Evolutionary conservation across 1,140 invertebrate species (phyloP).

Genomic region (Zaprionus inermis): DNA sequence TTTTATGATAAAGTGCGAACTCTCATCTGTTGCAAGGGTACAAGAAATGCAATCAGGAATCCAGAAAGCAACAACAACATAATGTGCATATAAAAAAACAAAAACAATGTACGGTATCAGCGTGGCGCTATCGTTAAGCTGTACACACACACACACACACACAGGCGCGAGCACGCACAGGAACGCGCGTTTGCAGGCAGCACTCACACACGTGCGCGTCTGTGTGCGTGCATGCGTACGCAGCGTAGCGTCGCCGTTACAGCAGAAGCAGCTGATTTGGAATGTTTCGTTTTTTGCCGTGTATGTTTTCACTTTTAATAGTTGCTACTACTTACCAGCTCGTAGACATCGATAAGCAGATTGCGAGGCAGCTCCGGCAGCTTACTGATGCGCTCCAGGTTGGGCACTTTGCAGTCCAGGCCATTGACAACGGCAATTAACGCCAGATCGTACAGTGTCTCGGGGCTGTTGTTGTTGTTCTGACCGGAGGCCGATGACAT

Average conservation of each 20-base stretch:
- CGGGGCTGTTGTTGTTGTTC: slow-evolving; percentile 53
- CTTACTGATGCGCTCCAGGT: slow-evolving; percentile 66
- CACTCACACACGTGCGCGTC: slow-evolving; percentile 7
- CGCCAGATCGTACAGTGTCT: slow-evolving; percentile 62
- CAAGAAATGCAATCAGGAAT: background rate
- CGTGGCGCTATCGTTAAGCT: slow-evolving; percentile 10
- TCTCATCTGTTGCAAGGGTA: background rate
- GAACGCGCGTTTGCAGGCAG: background rate
- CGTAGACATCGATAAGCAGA: slow-evolving; percentile 78
- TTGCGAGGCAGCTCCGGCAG: slow-evolving; percentile 71
- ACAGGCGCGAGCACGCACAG: slow-evolving; percentile 7
- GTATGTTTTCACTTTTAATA: slow-evolving; percentile 22
- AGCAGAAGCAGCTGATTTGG: slow-evolving; percentile 14
- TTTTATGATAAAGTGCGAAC: background rate
- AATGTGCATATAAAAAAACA: slow-evolving; percentile 1
- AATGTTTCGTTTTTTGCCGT: background rate
- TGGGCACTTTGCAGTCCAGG: slow-evolving; percentile 62
- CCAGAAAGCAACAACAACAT: slow-evolving; percentile 5
- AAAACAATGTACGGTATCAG: slow-evolving; percentile 25
- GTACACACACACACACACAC: slow-evolving; percentile 15
- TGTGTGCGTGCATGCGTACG: background rate
- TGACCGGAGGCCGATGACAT: slow-evolving; percentile 43
- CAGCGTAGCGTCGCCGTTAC: too few relatives aligned
- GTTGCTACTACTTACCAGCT: slow-evolving; percentile 64
- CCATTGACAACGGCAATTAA: slow-evolving; percentile 58